phyloP scores from a whole-genome alignment of 2,797 vertebrate species.

The Sternarchorhynchus goeldii region DNA sequence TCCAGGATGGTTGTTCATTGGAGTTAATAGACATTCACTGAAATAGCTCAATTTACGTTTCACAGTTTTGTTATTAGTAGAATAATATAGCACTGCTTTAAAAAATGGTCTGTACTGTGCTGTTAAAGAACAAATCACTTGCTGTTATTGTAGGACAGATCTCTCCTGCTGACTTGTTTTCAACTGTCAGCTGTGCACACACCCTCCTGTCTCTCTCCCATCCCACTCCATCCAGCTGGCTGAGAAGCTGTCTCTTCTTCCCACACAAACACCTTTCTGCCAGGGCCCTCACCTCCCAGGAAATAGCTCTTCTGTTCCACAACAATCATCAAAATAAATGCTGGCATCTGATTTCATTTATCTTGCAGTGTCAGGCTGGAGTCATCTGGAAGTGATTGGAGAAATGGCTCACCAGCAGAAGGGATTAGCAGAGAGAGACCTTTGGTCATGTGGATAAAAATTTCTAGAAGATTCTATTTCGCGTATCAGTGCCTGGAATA shows the following conservation, averaged over 20 bases:
- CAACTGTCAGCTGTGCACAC: not conserved
- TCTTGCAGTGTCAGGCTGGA: slow-evolving; percentile 43
- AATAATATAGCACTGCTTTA: not conserved
- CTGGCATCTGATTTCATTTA: slow-evolving; percentile 55
- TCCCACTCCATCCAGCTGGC: slow-evolving; percentile 45
- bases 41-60: too few relatives aligned
- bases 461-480: not conserved
- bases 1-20: too few relatives aligned
- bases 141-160: not conserved
- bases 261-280: slow-evolving; percentile 51
- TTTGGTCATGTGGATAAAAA: not conserved
- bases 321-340: slow-evolving; percentile 54
- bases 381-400: slow-evolving; percentile 59
- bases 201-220: slow-evolving; percentile 15
- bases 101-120: not conserved
- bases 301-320: slow-evolving; percentile 56
- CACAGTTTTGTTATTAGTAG: too few relatives aligned
- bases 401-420: not conserved
- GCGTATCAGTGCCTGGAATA: slow-evolving; percentile 2
- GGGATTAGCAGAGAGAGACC: not conserved
- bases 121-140: slow-evolving; percentile 26
- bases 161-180: slow-evolving; percentile 18
- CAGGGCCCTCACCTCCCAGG: slow-evolving; percentile 51
- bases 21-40: too few relatives aligned
- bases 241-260: slow-evolving; percentile 29